A percentile compares a stretch with the other conserved stretches of the same genome.
These are phyloP conservation scores for Paramacrobiotus metropolitanus DNA, from an alignment of 1,140 invertebrate species.

Conservation along the genomic window DNA sequence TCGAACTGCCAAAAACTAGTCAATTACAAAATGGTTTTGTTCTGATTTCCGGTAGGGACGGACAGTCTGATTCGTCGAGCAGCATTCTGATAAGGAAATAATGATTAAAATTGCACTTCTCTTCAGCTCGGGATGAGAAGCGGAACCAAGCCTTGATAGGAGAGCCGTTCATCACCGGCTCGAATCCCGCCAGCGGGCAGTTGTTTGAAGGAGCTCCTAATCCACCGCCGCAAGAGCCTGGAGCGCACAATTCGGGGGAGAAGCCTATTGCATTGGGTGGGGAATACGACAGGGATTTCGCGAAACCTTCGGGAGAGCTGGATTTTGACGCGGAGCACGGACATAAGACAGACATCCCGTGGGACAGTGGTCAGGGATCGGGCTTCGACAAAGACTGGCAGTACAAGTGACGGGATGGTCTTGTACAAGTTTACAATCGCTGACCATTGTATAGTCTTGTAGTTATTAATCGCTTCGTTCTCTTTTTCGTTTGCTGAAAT, in stretches of 20 bases:
- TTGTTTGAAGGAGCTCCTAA: too few species aligned
- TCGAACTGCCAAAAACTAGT: background rate
- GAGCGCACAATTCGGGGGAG: background rate
- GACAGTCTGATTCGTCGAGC: background rate
- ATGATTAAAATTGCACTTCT: background rate
- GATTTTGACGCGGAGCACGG: constrained; percentile 3
- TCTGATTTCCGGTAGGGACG: background rate
- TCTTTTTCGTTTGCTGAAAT: too few species aligned
- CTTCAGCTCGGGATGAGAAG: background rate
- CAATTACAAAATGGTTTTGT: background rate
- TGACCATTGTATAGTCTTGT: too few species aligned
- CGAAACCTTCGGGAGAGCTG: background rate
- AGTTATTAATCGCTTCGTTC: too few species aligned
- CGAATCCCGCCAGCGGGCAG: background rate
- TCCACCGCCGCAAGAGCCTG: background rate
- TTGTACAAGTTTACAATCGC: too few species aligned
- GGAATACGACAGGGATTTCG: background rate
- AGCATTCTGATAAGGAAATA: background rate
- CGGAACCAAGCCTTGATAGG: background rate
- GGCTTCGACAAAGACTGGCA: constrained; percentile 4
- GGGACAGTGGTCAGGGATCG: background rate
- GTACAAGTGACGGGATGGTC: too few species aligned
- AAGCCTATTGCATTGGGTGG: background rate
- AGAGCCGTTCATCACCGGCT: background rate
- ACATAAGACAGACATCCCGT: constrained; percentile 2